These are phyloP conservation scores for Calosoma granatense DNA, from an alignment of 1,140 invertebrate species.

Conservation along the genomic window DNA sequence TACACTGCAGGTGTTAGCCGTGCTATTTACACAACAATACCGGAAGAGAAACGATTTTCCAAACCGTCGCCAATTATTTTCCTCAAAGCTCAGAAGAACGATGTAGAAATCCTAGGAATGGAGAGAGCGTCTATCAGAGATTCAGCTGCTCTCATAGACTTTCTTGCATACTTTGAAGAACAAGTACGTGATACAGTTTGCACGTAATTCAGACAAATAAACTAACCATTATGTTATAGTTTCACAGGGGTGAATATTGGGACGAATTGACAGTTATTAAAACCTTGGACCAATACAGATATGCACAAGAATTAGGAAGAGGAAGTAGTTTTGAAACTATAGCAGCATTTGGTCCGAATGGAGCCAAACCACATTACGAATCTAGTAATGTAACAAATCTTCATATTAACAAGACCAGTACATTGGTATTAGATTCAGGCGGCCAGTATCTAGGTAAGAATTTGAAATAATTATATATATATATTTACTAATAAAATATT, in stretches of 20 bases:
- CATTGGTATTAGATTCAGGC: conserved; percentile 59
- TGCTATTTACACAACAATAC: conserved; percentile 58
- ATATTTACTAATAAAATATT: too few relatives aligned
- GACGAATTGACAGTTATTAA: conserved; percentile 59
- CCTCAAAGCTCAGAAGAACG: conserved; percentile 79
- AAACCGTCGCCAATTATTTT: conserved; percentile 65
- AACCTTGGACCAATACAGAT: conserved; percentile 52
- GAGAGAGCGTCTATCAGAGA: conserved; percentile 70
- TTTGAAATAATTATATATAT: conserved; percentile 24
- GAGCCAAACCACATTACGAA: conserved; percentile 84
- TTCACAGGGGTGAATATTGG: conserved; percentile 38
- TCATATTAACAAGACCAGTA: conserved; percentile 55
- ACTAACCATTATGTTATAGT: conserved; percentile 17
- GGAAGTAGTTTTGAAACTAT: conserved; percentile 81
- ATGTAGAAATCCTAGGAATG: conserved; percentile 80
- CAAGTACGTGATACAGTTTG: conserved; percentile 33
- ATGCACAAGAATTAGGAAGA: conserved; percentile 54
- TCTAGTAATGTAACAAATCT: conserved; percentile 63
- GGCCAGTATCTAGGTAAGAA: conserved; percentile 56
- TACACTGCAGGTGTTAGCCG: conserved; percentile 66
- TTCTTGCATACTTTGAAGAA: conserved; percentile 76
- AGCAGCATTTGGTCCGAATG: conserved; percentile 79
- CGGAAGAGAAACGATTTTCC: conserved; percentile 43
- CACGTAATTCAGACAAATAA: neutral
- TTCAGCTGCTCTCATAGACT: conserved; percentile 85